Evolutionary conservation across 1,140 invertebrate species (phyloP).

Genomic region (Drosophila albomicans): DNA sequence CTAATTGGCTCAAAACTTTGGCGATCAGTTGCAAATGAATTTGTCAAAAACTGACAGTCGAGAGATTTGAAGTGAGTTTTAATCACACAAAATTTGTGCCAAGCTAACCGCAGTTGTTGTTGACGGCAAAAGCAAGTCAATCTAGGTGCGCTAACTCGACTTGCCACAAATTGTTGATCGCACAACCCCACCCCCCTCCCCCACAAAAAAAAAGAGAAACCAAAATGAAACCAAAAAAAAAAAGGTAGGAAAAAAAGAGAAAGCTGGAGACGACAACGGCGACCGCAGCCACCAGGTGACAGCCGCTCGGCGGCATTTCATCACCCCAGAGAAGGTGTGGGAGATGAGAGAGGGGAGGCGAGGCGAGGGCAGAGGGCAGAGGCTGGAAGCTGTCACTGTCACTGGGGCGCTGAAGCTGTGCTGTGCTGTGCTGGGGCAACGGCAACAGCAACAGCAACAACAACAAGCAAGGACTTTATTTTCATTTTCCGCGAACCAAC

Average conservation of each 20-base stretch:
- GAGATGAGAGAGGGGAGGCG: not conserved
- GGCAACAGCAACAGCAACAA: conserved; percentile 1
- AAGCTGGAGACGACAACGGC: not conserved
- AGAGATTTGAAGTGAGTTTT: not conserved
- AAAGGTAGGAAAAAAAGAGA: not conserved
- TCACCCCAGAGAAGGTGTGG: conserved; percentile 23
- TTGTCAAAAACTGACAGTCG: not conserved
- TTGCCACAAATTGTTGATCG: conserved; percentile 39
- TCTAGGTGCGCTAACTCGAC: conserved; percentile 16
- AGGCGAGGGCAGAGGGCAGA: not conserved
- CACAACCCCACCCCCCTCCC: not conserved
- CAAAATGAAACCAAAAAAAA: not conserved
- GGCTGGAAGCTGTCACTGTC: conserved; percentile 23
- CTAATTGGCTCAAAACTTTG: not conserved
- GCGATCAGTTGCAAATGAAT: not conserved
- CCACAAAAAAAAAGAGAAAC: not conserved
- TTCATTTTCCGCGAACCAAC: conserved; percentile 80
- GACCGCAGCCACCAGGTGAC: conserved; percentile 49
- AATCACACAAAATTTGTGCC: not conserved
- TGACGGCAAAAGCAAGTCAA: conserved; percentile 16
- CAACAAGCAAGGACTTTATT: conserved; percentile 62
- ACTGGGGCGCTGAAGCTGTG: conserved; percentile 24
- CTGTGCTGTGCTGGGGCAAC: not conserved
- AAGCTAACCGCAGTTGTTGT: not conserved
- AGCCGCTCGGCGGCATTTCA: conserved; percentile 56